phyloP scores from a whole-genome alignment of 2,888 invertebrate genomes.

The Limenitis camilla region DNA sequence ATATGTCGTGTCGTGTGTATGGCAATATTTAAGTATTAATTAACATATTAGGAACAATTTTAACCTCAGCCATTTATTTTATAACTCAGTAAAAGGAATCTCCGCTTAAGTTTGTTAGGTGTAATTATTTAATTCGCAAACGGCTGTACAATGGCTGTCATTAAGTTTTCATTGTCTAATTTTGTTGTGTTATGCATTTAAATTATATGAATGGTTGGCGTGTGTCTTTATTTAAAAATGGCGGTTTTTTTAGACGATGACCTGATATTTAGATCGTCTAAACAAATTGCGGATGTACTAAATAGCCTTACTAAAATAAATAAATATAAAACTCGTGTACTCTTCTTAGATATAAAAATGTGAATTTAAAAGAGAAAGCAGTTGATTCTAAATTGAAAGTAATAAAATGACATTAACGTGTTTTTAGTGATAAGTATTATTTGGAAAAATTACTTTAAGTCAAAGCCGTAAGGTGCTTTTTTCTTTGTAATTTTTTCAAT shows the following conservation, averaged over 20 bases:
- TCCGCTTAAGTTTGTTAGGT: constrained; percentile 10
- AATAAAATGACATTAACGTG: constrained; percentile 68
- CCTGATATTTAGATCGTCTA: constrained; percentile 28
- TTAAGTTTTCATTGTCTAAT: constrained; percentile 38
- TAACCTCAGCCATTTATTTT: background rate
- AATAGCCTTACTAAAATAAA: constrained; percentile 71
- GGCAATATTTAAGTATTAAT: constrained; percentile 31
- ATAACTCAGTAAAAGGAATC: constrained; percentile 11
- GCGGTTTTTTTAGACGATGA: constrained; percentile 43
- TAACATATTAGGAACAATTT: constrained; percentile 13
- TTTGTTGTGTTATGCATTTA: constrained; percentile 51
- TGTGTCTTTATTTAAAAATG: constrained; percentile 33
- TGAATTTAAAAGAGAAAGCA: constrained; percentile 67
- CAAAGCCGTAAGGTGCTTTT: constrained; percentile 10
- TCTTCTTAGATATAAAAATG: constrained; percentile 60
- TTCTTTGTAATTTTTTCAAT: constrained; percentile 13
- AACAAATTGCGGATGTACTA: constrained; percentile 50
- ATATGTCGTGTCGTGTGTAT: constrained; percentile 66
- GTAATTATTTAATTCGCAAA: constrained; percentile 1
- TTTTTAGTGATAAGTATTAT: constrained; percentile 34
- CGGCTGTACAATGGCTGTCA: constrained; percentile 22
- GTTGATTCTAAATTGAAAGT: constrained; percentile 71
- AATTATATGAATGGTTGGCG: constrained; percentile 32
- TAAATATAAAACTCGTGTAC: constrained; percentile 48
- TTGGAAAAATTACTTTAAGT: constrained; percentile 29